These are phyloP conservation scores for Baryphthengus martii DNA, from an alignment of 2,113 vertebrate genomes.

Conservation along the genomic window DNA sequence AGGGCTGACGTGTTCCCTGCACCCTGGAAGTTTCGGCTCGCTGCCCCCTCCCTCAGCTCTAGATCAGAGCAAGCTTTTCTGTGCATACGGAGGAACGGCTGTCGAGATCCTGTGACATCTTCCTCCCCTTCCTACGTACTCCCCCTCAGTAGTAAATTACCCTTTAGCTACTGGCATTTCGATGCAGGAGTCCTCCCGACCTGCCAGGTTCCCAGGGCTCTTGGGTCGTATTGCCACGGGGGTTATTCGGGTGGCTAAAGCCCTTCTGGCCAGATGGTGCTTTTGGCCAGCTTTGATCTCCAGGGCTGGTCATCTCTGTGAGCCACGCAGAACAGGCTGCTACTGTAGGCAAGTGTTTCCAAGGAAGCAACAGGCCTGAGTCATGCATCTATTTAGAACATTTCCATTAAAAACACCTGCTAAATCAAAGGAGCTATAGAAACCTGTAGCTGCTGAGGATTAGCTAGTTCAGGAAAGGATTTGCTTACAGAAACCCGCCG, in stretches of 20 bases:
- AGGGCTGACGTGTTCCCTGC: slow-evolving; percentile 16
- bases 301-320: slow-evolving; percentile 11
- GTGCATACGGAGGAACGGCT: slow-evolving; percentile 10
- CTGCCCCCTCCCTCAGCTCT: background rate
- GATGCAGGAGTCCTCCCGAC: background rate
- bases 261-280: background rate
- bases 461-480: slow-evolving; percentile 35
- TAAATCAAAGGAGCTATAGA: slow-evolving; percentile 63
- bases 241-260: background rate
- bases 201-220: background rate
- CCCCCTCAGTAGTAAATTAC: slow-evolving; percentile 44
- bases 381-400: slow-evolving; percentile 61
- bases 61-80: slow-evolving; percentile 23
- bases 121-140: slow-evolving; percentile 34
- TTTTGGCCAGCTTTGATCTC: background rate
- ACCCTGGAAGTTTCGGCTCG: background rate
- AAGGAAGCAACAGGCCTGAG: slow-evolving; percentile 60
- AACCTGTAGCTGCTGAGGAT: slow-evolving; percentile 57
- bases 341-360: slow-evolving; percentile 59
- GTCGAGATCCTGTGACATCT: slow-evolving; percentile 50
- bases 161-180: slow-evolving; percentile 8
- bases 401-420: slow-evolving; percentile 64
- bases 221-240: background rate
- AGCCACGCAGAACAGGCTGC: background rate
- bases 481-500: background rate